Percentiles rank a stretch among this genome's conserved stretches.
phyloP scores from a whole-genome alignment of 1,140 invertebrate species.

The Cydia amplana region DNA sequence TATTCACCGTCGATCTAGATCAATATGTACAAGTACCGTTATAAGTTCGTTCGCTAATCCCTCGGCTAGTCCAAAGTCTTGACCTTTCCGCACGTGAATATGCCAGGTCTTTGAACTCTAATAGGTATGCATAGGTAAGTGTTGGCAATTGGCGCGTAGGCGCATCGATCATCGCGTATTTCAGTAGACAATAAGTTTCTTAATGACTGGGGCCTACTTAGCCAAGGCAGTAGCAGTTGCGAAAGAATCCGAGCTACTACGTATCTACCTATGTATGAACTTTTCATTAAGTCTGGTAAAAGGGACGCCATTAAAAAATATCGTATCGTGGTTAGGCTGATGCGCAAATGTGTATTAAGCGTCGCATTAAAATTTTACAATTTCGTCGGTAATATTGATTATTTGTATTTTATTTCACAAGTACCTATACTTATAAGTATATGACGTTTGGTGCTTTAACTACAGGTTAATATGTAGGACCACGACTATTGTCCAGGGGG shows the following conservation, averaged over 20 bases:
- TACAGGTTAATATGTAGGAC: no score
- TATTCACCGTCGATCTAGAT: not conserved
- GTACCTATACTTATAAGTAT: no score
- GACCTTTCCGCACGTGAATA: conserved; percentile 20
- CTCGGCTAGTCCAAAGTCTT: conserved; percentile 12
- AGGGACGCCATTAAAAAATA: no score
- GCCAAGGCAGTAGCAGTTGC: not conserved
- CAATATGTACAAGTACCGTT: not conserved
- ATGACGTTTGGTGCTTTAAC: no score
- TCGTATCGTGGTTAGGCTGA: no score
- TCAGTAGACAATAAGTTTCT: conserved; percentile 14
- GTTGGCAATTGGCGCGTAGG: conserved; percentile 17
- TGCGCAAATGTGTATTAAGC: no score
- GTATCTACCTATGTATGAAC: not conserved
- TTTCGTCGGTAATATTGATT: no score
- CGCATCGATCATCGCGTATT: conserved; percentile 20
- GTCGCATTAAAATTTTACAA: no score
- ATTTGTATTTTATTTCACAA: no score
- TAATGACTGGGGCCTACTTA: conserved; percentile 10
- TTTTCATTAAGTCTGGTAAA: no score
- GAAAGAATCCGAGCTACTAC: not conserved
- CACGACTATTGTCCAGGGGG: not conserved
- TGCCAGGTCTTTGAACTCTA: conserved; percentile 5
- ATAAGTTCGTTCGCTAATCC: not conserved
- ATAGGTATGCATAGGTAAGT: not conserved